phyloP scores from a whole-genome alignment of 2,888 invertebrate species.

The Hetaerina titia region DNA sequence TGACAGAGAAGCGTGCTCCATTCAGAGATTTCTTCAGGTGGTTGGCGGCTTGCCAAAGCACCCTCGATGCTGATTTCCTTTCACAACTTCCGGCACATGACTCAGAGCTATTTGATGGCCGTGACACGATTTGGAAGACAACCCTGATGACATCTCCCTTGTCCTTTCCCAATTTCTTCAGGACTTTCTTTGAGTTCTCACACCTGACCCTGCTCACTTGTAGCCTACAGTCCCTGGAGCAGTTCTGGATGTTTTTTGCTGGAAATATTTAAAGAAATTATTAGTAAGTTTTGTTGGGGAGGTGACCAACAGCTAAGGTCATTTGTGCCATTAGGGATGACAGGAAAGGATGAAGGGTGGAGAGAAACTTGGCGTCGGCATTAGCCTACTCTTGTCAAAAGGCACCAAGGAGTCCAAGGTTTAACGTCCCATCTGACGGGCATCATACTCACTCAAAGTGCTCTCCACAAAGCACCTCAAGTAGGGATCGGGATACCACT shows the following conservation, averaged over 20 bases:
- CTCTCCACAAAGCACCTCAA: too few relatives aligned
- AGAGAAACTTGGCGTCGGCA: too few relatives aligned
- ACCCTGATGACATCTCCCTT: conserved; percentile 65
- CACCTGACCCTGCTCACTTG: conserved; percentile 46
- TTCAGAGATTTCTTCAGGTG: conserved; percentile 47
- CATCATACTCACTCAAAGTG: too few relatives aligned
- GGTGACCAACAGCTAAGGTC: too few relatives aligned
- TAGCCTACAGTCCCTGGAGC: conserved; percentile 43
- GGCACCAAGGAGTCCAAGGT: too few relatives aligned
- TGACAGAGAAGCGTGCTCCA: conserved; percentile 56
- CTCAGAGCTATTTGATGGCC: conserved; percentile 12
- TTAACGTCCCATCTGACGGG: too few relatives aligned
- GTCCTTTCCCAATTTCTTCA: conserved; percentile 36
- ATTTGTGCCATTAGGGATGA: too few relatives aligned
- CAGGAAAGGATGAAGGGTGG: too few relatives aligned
- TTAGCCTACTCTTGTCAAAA: too few relatives aligned
- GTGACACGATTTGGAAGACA: conserved; percentile 38
- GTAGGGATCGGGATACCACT: too few relatives aligned
- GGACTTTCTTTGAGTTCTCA: conserved; percentile 62
- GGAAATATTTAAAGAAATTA: neutral
- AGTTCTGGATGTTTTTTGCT: conserved; percentile 49
- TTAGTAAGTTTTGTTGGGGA: too few relatives aligned
- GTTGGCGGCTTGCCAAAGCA: conserved; percentile 38
- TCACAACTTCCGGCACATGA: conserved; percentile 32
- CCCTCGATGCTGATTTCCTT: neutral